phyloP scores from a whole-genome alignment of 2,113 vertebrate genomes.

The Calidris pugnax region DNA sequence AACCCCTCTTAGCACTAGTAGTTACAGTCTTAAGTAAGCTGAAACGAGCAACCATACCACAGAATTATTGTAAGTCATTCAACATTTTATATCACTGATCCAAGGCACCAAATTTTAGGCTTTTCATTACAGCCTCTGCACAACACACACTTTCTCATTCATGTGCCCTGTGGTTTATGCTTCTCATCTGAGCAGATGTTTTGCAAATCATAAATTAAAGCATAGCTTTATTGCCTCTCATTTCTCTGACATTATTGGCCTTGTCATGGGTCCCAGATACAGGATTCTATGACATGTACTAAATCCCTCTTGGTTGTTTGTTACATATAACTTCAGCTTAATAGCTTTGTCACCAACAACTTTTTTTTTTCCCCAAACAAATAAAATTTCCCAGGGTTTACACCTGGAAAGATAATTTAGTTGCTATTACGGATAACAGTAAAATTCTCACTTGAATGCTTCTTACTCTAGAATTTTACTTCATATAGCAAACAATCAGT shows the following conservation, averaged over 20 bases:
- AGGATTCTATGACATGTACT: slow-evolving; percentile 46
- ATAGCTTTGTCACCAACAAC: not conserved
- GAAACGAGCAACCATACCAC: not conserved
- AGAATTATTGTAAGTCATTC: not conserved
- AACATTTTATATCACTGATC: not conserved
- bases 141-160: not conserved
- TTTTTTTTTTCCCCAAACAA: not conserved
- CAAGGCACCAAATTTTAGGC: not conserved
- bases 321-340: slow-evolving; percentile 28
- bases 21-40: not conserved
- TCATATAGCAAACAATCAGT: not conserved
- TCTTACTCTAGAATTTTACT: not conserved
- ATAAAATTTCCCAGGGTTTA: not conserved
- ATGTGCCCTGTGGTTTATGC: slow-evolving; percentile 15
- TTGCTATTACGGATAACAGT: not conserved
- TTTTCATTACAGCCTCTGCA: not conserved
- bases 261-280: slow-evolving; percentile 34
- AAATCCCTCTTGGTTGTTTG: slow-evolving; percentile 42
- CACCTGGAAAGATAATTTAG: not conserved
- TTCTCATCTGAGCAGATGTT: slow-evolving; percentile 57
- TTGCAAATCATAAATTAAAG: slow-evolving; percentile 62
- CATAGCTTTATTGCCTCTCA: slow-evolving; percentile 50
- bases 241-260: slow-evolving; percentile 62
- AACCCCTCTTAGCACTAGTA: not conserved
- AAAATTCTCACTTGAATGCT: not conserved